Conservation (phyloP, 2,113 vertebrate genomes). For the Malurus melanocephalus region DNA sequence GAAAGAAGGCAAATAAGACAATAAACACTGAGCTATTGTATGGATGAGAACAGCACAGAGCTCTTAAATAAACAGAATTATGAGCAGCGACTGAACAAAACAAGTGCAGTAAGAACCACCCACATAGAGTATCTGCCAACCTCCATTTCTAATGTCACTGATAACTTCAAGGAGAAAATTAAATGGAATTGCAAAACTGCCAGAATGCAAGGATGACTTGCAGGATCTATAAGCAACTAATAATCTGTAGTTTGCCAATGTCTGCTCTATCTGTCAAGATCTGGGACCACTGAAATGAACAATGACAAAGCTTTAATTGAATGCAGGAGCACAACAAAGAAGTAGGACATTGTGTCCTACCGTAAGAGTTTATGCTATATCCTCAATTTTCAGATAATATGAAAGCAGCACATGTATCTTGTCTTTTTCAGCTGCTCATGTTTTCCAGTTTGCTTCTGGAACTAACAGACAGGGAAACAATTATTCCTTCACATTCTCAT, state of each 20-base stretch:
- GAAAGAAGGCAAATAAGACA: background rate
- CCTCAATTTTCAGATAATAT: background rate
- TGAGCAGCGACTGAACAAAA: constrained; percentile 14
- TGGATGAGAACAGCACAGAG: background rate
- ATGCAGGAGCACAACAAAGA: background rate
- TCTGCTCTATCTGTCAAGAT: background rate
- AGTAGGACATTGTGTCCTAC: constrained; percentile 1
- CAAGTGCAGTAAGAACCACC: constrained; percentile 29
- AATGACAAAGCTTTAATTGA: constrained; percentile 7
- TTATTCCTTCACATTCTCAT: background rate
- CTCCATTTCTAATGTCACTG: constrained; percentile 43
- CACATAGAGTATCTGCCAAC: constrained; percentile 30
- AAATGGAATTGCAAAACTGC: constrained; percentile 13
- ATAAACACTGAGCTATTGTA: background rate
- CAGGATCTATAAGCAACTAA: constrained; percentile 34
- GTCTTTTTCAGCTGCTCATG: background rate
- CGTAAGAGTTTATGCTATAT: background rate
- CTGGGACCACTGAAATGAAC: background rate
- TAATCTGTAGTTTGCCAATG: constrained; percentile 2
- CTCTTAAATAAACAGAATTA: constrained; percentile 16
- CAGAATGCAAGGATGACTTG: constrained; percentile 54
- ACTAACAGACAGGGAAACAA: background rate
- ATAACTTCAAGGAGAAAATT: constrained; percentile 58
- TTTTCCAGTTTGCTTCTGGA: background rate
- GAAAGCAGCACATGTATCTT: background rate